Evolutionary conservation across 2,113 vertebrate genomes (phyloP).

Genomic region (Anarhynchus alexandrinus): DNA sequence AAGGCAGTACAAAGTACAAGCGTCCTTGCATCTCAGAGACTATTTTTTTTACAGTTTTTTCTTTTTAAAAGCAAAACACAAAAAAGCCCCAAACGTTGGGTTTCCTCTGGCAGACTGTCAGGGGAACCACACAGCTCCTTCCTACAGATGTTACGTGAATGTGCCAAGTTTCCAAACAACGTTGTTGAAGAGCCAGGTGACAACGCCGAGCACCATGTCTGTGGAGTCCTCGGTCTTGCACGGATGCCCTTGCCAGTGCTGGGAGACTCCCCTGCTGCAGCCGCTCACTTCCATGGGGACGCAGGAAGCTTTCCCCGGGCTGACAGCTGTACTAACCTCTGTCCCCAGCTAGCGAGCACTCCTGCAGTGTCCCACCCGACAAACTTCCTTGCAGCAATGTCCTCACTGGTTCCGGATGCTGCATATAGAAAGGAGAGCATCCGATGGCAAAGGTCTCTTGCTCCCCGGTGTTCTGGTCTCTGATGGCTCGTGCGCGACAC

Average conservation of each 20-base stretch:
- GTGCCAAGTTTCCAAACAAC: constrained; percentile 53
- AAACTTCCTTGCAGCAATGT: background rate
- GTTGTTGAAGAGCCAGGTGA: background rate
- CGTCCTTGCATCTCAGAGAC: constrained; percentile 60
- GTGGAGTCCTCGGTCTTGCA: background rate
- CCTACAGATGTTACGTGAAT: background rate
- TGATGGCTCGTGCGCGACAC: background rate
- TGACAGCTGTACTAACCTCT: background rate
- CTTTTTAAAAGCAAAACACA: constrained; percentile 29
- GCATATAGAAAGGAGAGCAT: background rate
- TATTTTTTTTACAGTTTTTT: constrained; percentile 65
- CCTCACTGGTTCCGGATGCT: background rate
- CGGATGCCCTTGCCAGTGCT: background rate
- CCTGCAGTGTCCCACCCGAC: background rate
- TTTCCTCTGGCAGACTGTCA: constrained; percentile 22
- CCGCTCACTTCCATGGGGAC: background rate
- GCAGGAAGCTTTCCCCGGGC: background rate
- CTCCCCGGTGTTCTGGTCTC: background rate
- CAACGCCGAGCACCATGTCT: background rate
- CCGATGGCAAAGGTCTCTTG: background rate
- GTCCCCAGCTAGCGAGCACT: background rate
- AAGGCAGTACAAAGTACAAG: constrained; percentile 46
- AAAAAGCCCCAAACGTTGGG: background rate
- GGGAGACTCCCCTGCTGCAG: background rate
- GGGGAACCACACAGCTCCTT: background rate